Evolutionary conservation across 53 echinoderm and acorn worm genomes (phyloP).

Genomic region (Mesocentrotus franciscanus): DNA sequence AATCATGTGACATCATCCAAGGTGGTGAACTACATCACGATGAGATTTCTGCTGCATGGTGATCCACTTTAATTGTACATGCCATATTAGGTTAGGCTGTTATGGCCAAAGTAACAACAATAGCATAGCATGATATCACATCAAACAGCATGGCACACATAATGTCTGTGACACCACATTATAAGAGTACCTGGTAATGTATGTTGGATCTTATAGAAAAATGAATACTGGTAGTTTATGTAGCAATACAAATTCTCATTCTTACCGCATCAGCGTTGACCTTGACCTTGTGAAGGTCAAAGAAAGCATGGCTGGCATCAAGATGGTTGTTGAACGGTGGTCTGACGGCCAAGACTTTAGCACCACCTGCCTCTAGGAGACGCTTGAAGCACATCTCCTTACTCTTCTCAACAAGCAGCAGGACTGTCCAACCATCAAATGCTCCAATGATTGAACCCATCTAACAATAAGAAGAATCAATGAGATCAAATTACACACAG

Average conservation of each 20-base stretch:
- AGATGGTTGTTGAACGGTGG: conserved; percentile 78
- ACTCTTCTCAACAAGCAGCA: conserved; percentile 82
- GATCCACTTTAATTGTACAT: no score
- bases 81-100: no score
- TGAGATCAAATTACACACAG: neutral
- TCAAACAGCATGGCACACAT: no score
- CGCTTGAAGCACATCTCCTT: conserved; percentile 93
- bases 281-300: conserved; percentile 83
- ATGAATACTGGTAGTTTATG: neutral
- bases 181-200: no score
- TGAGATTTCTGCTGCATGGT: no score
- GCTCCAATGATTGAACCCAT: conserved; percentile 73
- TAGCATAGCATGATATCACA: no score
- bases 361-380: conserved; percentile 90
- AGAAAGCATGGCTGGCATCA: conserved; percentile 90
- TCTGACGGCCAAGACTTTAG: conserved; percentile 79
- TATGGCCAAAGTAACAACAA: no score
- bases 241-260: neutral
- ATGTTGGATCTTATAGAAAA: neutral
- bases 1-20: neutral
- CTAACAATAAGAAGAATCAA: neutral
- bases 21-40: no score
- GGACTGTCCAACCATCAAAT: conserved; percentile 87
- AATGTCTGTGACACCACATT: no score
- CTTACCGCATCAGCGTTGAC: conserved; percentile 75